phyloP scores from a whole-genome alignment of 2,113 vertebrate genomes.

The Pluvialis apricaria region DNA sequence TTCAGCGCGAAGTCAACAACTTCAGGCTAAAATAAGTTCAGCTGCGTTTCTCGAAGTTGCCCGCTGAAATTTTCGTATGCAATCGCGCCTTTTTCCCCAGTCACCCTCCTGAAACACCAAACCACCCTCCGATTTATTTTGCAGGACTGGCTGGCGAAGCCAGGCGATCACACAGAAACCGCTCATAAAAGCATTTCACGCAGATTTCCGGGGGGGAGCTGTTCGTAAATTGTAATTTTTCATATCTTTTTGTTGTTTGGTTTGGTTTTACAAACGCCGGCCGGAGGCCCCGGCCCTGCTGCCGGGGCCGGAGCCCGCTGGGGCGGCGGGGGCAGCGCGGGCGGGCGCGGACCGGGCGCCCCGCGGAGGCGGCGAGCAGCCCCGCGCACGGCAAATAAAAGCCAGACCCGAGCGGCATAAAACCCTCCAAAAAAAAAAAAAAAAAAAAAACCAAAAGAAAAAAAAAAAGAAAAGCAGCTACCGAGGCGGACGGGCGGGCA shows the following conservation, averaged over 20 bases:
- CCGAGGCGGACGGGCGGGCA: background rate
- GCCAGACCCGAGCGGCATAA: background rate
- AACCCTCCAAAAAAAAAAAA: background rate
- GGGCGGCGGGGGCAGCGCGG: no score
- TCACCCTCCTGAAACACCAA: background rate
- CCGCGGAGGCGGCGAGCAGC: background rate
- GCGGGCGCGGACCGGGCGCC: background rate
- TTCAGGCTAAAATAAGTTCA: background rate
- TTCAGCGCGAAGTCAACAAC: background rate
- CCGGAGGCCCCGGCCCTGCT: background rate
- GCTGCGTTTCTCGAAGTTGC: background rate
- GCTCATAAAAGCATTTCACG: background rate
- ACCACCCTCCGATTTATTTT: background rate
- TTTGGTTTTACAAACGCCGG: background rate
- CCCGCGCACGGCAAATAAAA: background rate
- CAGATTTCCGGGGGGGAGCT: background rate
- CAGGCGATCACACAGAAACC: background rate
- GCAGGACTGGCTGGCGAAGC: background rate
- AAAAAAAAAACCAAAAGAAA: background rate
- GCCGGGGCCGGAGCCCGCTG: background rate
- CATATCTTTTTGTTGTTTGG: no score
- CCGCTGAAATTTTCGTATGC: background rate
- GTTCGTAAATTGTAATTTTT: accelerated
- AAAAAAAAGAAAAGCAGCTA: background rate
- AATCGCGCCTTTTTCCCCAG: background rate